Conservation (phyloP, 2,113 vertebrate genomes). For the Miniopterus natalensis region DNA sequence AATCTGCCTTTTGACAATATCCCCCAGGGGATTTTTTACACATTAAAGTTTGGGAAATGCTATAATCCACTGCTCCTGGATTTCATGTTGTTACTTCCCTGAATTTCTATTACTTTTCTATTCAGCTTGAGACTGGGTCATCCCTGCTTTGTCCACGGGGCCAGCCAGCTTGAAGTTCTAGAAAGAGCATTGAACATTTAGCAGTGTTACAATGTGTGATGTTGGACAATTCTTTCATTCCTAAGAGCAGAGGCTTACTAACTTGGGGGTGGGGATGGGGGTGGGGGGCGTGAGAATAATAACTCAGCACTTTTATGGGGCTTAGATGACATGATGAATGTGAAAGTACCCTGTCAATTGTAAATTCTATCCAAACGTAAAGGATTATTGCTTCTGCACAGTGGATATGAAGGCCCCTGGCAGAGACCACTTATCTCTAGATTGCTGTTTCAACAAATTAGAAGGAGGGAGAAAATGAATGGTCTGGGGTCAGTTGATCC, state of each 20-base stretch:
- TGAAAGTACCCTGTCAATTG: not conserved
- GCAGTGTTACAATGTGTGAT: not conserved
- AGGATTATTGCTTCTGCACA: not conserved
- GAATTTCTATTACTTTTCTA: not conserved
- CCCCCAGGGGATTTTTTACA: not conserved
- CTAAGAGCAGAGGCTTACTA: not conserved
- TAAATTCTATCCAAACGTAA: not conserved
- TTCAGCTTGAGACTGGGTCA: not conserved
- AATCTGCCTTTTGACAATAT: not conserved
- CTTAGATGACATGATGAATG: not conserved
- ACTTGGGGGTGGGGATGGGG: not conserved
- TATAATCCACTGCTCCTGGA: not conserved
- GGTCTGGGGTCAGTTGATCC: not conserved
- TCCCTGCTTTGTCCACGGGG: not conserved
- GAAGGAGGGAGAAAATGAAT: slow-evolving; percentile 46
- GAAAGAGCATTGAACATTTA: not conserved
- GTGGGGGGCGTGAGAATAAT: not conserved
- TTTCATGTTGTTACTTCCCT: not conserved
- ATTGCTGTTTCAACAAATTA: slow-evolving; percentile 54
- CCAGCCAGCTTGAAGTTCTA: not conserved
- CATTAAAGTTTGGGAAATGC: not conserved
- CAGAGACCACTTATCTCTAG: slow-evolving; percentile 49
- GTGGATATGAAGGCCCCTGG: not conserved
- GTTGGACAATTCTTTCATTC: not conserved
- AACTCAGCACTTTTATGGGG: slow-evolving; percentile 5